Evolutionary conservation across 2,888 invertebrate genomes (phyloP), one percentile per base, ranked within the genome.

Genomic region (Ferdinandea cuprea): DNA sequence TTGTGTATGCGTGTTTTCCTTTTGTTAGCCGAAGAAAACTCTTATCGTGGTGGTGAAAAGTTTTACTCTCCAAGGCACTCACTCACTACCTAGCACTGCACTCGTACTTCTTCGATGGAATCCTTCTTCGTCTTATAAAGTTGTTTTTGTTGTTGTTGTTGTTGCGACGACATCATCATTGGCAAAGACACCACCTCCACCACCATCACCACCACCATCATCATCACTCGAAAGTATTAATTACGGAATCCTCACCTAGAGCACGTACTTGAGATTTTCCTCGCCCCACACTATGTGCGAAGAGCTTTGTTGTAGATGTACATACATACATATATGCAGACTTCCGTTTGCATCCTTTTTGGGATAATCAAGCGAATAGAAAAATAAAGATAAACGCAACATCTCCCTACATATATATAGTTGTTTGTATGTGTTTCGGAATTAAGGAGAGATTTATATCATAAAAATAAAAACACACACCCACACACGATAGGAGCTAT

Each of bases 251-350:
- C 68, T 80, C 65, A 80, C 80, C 80, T 80, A 50, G 76, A 80
- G 80, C 80, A 80, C 80, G 80, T 80, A 80, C 80, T 80, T 76
- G 50, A 76, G 76, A 69, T 80, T 65, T 76, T 40, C 69, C 37
- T 56, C 35, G 37, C 7, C 19, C 44, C 13, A 8, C 32, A 9
- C 13, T 17, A 21, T 61, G 25, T 37, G n/a, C 21, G 17, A 8
- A 28, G 11, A 37, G 58, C 28, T 40, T 35, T 32, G 58, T 17
- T 61, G 21, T 42, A n/a, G n/a, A n/a, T n/a, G n/a, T n/a, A n/a
- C n/a, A n/a, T n/a, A n/a, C n/a, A n/a, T n/a, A n/a, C n/a, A n/a
- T n/a, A n/a, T n/a, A 32, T 25, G 56, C 15, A 44, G 48, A 59
- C 35, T 65, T 72, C 35, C 50, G 37, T 61, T 65, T 44, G 54